Evolutionary conservation across 2,113 vertebrate genomes (phyloP).

Genomic region (Beaufortia kweichowensis): DNA sequence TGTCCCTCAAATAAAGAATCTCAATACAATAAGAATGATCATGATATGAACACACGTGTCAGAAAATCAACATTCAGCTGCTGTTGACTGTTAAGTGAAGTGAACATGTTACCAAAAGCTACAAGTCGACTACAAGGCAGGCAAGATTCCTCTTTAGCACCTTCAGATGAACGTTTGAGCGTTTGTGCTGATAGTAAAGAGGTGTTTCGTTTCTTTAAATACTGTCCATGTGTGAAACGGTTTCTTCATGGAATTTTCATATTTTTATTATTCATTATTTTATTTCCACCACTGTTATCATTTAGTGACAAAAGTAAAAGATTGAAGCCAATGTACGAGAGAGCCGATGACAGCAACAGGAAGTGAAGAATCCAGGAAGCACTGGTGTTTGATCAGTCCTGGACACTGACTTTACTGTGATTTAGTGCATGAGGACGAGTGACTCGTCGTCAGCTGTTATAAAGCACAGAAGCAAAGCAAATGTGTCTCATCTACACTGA

Average conservation of each 20-base stretch:
- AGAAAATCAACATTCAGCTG: slow-evolving; percentile 97
- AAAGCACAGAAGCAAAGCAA: slow-evolving; percentile 84
- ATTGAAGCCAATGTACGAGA: slow-evolving; percentile 91
- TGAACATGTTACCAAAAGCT: slow-evolving; percentile 85
- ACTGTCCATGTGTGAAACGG: slow-evolving; percentile 82
- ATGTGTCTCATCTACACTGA: slow-evolving; percentile 67
- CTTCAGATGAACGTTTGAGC: slow-evolving; percentile 90
- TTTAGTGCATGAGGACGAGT: no score
- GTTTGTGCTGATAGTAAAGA: slow-evolving; percentile 91
- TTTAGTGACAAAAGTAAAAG: slow-evolving; percentile 92
- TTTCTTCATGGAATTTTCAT: slow-evolving; percentile 69
- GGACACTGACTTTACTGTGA: no score
- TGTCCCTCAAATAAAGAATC: slow-evolving; percentile 86
- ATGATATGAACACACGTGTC: slow-evolving; percentile 92
- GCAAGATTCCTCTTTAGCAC: slow-evolving; percentile 94
- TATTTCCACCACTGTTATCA: slow-evolving; percentile 78
- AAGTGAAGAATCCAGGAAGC: slow-evolving; percentile 86
- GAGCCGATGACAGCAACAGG: slow-evolving; percentile 90
- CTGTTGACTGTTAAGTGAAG: slow-evolving; percentile 90
- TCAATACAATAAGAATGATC: slow-evolving; percentile 85
- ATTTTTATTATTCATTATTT: slow-evolving; percentile 77
- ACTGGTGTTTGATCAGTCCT: slow-evolving; percentile 80
- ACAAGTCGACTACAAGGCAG: slow-evolving; percentile 96
- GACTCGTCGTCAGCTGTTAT: slow-evolving; percentile 72
- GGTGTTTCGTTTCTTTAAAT: slow-evolving; percentile 81